A percentile compares a stretch with the other conserved stretches of the same genome.
phyloP scores from a whole-genome alignment of 2,113 vertebrate genomes.

The Gobius niger region DNA sequence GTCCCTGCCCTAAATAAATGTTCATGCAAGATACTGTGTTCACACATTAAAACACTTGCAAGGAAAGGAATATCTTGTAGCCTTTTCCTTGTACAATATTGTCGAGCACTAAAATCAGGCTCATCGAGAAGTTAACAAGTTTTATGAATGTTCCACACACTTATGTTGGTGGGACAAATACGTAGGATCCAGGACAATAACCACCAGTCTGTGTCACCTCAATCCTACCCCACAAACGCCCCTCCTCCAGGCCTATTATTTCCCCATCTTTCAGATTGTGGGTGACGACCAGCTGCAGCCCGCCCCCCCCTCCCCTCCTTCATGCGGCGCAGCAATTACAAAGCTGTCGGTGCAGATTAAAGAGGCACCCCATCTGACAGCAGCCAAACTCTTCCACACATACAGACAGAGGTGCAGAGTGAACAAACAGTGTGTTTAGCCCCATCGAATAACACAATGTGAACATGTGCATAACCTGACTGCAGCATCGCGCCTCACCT shows the following conservation, averaged over 20 bases:
- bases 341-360: constrained; percentile 67
- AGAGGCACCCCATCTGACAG: constrained; percentile 55
- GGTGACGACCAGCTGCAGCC: constrained; percentile 34
- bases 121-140: constrained; percentile 48
- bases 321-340: constrained; percentile 61
- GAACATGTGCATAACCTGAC: constrained; percentile 11
- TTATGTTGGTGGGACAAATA: constrained; percentile 53
- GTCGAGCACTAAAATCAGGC: no score
- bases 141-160: constrained; percentile 51
- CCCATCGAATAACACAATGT: constrained; percentile 22
- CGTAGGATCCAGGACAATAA: constrained; percentile 13
- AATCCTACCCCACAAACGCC: constrained; percentile 14
- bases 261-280: constrained; percentile 49
- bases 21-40: no score
- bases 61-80: no score
- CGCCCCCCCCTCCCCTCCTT: constrained; percentile 1
- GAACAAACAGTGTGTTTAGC: constrained; percentile 30
- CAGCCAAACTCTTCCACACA: constrained; percentile 41
- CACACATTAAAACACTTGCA: no score
- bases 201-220: constrained; percentile 16
- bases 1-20: no score
- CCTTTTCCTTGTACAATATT: neutral
- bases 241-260: constrained; percentile 60
- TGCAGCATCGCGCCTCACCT: constrained; percentile 30
- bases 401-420: constrained; percentile 9